These are phyloP conservation scores for Andricus grossulariae DNA, from an alignment of 1,140 invertebrate genomes.

Conservation along the genomic window DNA sequence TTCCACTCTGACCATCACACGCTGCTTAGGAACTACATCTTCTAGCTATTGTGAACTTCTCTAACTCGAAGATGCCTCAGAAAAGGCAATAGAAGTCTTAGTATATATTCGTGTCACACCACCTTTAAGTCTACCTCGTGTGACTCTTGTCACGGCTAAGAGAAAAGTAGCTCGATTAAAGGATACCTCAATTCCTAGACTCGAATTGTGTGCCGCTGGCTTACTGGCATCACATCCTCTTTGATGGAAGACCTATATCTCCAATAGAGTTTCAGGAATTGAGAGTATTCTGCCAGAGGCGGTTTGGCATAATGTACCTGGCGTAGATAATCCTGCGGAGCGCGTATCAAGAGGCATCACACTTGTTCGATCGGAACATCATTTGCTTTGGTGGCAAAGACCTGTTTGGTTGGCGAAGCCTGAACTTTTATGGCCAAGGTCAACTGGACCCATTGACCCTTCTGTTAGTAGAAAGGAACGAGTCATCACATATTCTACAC, in stretches of 20 bases:
- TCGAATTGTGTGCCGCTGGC: conserved; percentile 20
- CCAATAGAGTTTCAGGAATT: not conserved
- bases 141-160: not conserved
- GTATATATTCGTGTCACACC: not conserved
- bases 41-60: not conserved
- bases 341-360: too few species aligned
- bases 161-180: conserved; percentile 15
- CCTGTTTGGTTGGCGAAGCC: too few species aligned
- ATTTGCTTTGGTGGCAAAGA: too few species aligned
- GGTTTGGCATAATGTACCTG: too few species aligned
- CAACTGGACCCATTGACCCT: too few species aligned
- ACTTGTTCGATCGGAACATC: too few species aligned
- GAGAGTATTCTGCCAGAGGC: too few species aligned
- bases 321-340: too few species aligned
- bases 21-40: not conserved
- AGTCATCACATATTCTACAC: too few species aligned
- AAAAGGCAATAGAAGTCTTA: not conserved
- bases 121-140: not conserved
- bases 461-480: too few species aligned
- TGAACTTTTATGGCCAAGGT: too few species aligned
- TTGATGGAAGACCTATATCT: not conserved
- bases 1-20: not conserved
- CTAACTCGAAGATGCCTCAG: not conserved
- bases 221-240: too few species aligned
- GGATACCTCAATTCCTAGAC: conserved; percentile 31